A percentile compares a stretch with the other conserved stretches of the same genome.
Conservation (phyloP, 2,888 invertebrate genomes). For the Protodeltote pygarga region DNA sequence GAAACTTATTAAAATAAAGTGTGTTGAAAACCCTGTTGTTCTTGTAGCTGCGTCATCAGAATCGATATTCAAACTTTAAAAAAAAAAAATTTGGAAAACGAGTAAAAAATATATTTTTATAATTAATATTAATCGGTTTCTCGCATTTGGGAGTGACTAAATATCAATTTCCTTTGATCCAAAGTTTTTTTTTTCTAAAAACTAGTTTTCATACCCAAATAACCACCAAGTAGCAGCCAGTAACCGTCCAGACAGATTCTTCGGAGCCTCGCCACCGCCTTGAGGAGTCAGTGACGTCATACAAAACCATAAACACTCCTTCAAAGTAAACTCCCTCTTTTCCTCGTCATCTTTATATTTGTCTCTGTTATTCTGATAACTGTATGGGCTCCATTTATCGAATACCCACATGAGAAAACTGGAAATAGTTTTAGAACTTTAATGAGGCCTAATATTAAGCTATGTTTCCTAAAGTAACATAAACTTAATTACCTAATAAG, state of each 20-base stretch:
- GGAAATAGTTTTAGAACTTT: constrained; percentile 49
- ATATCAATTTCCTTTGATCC: too few species aligned
- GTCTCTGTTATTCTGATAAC: constrained; percentile 97
- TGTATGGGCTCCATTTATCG: constrained; percentile 98
- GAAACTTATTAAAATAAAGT: too few species aligned
- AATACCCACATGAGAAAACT: constrained; percentile 98
- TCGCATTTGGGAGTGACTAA: too few species aligned
- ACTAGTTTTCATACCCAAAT: constrained; percentile 89
- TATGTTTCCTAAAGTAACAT: too few species aligned
- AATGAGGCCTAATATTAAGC: too few species aligned
- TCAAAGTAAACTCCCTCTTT: constrained; percentile 97
- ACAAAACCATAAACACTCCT: constrained; percentile 99
- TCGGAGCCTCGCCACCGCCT: constrained; percentile 98
- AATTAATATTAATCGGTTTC: too few species aligned
- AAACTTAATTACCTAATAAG: too few species aligned
- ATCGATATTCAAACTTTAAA: too few species aligned
- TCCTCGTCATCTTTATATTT: constrained; percentile 97
- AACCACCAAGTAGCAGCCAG: constrained; percentile 99
- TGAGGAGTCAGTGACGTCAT: constrained; percentile 99
- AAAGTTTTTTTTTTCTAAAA: neutral
- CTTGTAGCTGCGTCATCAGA: too few species aligned
- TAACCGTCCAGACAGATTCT: constrained; percentile 97
- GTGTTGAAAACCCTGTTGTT: too few species aligned
- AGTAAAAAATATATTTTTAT: too few species aligned
- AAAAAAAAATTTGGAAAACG: too few species aligned